Base-by-base conservation (phyloP, 2,888 invertebrate genomes). In the Aphodius sticticus region DNA sequence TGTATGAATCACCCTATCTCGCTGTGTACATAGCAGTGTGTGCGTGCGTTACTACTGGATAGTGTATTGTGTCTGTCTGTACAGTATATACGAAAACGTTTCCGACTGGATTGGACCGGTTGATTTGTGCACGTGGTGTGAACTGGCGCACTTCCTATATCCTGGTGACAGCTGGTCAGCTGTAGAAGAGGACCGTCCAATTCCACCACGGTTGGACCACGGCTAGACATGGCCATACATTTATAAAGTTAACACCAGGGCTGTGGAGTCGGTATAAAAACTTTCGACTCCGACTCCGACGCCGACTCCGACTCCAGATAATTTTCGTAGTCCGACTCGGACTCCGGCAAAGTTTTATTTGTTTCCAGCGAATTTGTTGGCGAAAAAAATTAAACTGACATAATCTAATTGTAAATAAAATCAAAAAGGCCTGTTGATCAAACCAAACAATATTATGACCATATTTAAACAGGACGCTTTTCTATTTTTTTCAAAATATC, bases 131-230 rank as follows among this genome's bases (percentile, higher is more conserved):
- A 53, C 53, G 12, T 9, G 7, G 12, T 53, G 12, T 12, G 53
- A 53, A 53, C 7, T 9, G 9, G 53, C 53, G 53, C 53, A 53
- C 53, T 53, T 53, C 53, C 53, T 53, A 53, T 53, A 53, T 53
- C 53, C 53, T 53, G 53, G 53, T 53, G 53, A 53, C 53, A 53
- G 53, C 53, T 53, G 53, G 53, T 53, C 53, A 53, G 53, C 53
- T 53, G 53, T 53, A 53, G 12, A 0, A 7, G 53, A 53, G 53
- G 12, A 53, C 53, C 53, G 1, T 0, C 9, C 9, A 53, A 53
- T 53, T 53, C 53, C 53, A 53, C 53, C 53, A 53, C 53, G 53
- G 53, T 12, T 5, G 1, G 53, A 53, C 53, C 26, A 26, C 1
- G 26, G 53, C 7, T 53, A 53, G 2, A 53, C 12, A 9, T 53